These are phyloP conservation scores for Oophaga sylvatica DNA, from an alignment of 2,797 vertebrate genomes.

Conservation along the genomic window DNA sequence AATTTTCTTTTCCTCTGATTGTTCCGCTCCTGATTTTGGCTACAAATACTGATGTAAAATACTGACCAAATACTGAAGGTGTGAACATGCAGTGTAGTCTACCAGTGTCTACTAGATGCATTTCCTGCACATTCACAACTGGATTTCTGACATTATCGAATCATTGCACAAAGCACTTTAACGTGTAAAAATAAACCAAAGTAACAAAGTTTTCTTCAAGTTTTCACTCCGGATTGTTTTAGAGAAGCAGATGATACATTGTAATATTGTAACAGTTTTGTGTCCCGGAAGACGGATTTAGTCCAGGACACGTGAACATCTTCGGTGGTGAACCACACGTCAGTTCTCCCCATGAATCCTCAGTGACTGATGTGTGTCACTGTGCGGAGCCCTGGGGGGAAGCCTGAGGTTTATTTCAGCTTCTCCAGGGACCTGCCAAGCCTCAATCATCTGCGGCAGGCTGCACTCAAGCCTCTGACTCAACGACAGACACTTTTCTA, in stretches of 20 bases:
- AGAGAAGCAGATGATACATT: background rate
- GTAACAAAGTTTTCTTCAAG: background rate
- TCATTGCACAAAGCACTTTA: background rate
- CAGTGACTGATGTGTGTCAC: slow-evolving; percentile 58
- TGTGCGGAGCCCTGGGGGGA: slow-evolving; percentile 45
- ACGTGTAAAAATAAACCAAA: background rate
- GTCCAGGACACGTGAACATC: slow-evolving; percentile 38
- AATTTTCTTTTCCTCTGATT: too few relatives aligned
- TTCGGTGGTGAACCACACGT: slow-evolving; percentile 20
- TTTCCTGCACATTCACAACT: background rate
- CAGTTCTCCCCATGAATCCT: slow-evolving; percentile 27
- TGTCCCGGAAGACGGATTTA: slow-evolving; percentile 36
- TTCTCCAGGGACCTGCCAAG: slow-evolving; percentile 56
- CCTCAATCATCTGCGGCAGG: slow-evolving; percentile 44
- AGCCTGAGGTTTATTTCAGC: slow-evolving; percentile 52
- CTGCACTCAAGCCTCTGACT: slow-evolving; percentile 50
- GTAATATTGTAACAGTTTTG: background rate
- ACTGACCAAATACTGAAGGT: too few relatives aligned
- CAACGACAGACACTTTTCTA: slow-evolving; percentile 39
- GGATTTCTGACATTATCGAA: background rate
- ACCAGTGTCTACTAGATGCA: background rate
- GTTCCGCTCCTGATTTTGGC: too few relatives aligned
- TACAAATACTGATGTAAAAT: too few relatives aligned
- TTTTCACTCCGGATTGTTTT: background rate
- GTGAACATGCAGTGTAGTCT: background rate